phyloP scores from a whole-genome alignment of 2,888 invertebrate species.

The Horisme vitalbata region DNA sequence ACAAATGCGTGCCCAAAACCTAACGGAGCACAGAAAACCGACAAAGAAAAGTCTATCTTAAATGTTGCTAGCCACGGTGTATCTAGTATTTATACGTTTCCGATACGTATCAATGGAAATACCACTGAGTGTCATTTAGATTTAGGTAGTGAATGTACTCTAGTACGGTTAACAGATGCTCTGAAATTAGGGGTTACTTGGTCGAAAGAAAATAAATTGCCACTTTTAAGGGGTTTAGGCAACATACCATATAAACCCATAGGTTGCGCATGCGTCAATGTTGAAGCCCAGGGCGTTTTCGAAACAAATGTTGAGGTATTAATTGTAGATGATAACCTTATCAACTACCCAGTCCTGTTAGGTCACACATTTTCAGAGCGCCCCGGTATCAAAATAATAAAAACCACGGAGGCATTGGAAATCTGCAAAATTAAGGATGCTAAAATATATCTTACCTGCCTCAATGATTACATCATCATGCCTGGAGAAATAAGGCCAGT shows the following conservation, averaged over 20 bases:
- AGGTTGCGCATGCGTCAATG: not conserved
- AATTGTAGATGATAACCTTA: not conserved
- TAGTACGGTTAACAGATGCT: not conserved
- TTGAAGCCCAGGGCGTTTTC: not conserved
- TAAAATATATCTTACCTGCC: not conserved
- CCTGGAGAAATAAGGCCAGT: not conserved
- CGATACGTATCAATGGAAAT: too few species aligned
- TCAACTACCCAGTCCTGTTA: not conserved
- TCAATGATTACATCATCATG: not conserved
- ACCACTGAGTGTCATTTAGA: not conserved
- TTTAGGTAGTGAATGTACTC: not conserved
- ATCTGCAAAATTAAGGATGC: not conserved
- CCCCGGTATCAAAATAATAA: not conserved
- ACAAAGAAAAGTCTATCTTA: too few species aligned
- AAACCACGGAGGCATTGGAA: not conserved
- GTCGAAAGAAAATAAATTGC: not conserved
- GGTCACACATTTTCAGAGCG: not conserved
- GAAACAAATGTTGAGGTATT: not conserved
- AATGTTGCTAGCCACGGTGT: too few species aligned
- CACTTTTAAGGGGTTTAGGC: not conserved
- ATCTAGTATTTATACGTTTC: too few species aligned
- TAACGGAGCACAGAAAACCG: too few species aligned
- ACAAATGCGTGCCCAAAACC: not conserved
- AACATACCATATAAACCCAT: not conserved
- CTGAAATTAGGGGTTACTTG: not conserved